A percentile compares a stretch with the other conserved stretches of the same genome.
phyloP scores from a whole-genome alignment of 2,113 vertebrate species.

The Suricata suricatta region DNA sequence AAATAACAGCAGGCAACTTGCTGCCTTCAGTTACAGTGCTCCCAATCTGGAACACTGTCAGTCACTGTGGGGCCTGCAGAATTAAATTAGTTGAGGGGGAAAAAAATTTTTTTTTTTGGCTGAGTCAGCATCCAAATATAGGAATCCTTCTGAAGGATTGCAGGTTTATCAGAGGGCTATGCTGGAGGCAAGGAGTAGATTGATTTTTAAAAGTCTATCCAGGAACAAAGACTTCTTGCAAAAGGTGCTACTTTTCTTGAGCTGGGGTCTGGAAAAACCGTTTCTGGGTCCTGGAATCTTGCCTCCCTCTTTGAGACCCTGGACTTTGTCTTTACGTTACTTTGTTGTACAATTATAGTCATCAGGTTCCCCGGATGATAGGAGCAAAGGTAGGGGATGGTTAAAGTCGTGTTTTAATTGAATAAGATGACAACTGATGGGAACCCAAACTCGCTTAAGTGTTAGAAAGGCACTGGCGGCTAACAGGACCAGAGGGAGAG shows the following conservation, averaged over 20 bases:
- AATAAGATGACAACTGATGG: neutral
- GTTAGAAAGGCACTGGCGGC: neutral
- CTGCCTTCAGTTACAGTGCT: slow-evolving; percentile 37
- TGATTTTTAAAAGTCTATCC: slow-evolving; percentile 24
- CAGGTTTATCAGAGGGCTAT: slow-evolving; percentile 45
- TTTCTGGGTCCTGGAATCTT: neutral
- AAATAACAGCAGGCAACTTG: slow-evolving; percentile 57
- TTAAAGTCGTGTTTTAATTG: neutral
- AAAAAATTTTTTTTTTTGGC: slow-evolving; percentile 23
- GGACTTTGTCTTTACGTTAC: neutral
- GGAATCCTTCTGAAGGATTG: slow-evolving; percentile 32
- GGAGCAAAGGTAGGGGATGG: neutral
- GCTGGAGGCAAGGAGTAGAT: slow-evolving; percentile 33
- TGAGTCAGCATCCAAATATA: slow-evolving; percentile 67
- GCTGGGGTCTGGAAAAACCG: neutral
- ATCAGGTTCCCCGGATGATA: neutral
- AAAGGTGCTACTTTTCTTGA: neutral
- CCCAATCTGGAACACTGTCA: slow-evolving; percentile 33
- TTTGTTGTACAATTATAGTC: neutral
- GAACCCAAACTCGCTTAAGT: neutral
- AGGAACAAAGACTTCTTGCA: slow-evolving; percentile 45
- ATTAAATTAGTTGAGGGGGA: slow-evolving; percentile 24
- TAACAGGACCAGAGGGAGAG: neutral
- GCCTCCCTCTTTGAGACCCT: neutral
- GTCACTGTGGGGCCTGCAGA: neutral